Percentiles rank a stretch among this genome's conserved stretches.
Evolutionary conservation across 2,888 invertebrate genomes (phyloP).

Genomic region (Chymomyza procnemis): DNA sequence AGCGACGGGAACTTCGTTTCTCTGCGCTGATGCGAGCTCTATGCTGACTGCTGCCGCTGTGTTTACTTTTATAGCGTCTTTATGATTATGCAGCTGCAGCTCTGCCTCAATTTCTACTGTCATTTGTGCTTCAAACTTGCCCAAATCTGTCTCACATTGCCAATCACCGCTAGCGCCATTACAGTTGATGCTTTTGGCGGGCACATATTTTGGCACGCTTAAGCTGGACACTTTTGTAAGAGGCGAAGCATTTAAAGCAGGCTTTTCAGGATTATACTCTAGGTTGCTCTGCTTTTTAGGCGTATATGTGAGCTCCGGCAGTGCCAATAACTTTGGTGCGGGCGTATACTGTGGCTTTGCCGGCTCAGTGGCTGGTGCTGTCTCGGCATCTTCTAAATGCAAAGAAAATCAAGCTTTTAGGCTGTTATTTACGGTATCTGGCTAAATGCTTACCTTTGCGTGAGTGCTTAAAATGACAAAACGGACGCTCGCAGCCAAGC

Average conservation of each 20-base stretch:
- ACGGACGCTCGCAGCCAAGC: constrained; percentile 91
- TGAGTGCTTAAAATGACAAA: constrained; percentile 94
- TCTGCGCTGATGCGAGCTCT: constrained; percentile 29
- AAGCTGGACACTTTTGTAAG: constrained; percentile 39
- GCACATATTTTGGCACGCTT: constrained; percentile 75
- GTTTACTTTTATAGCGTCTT: background rate
- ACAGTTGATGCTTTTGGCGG: constrained; percentile 41
- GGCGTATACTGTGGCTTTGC: constrained; percentile 70
- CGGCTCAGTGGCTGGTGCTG: constrained; percentile 30
- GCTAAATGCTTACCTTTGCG: constrained; percentile 81
- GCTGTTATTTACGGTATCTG: background rate
- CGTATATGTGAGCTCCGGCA: constrained; percentile 46
- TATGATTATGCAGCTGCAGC: constrained; percentile 12
- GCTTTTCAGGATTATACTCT: constrained; percentile 78
- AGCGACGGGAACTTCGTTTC: constrained; percentile 20
- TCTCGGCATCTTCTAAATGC: constrained; percentile 59
- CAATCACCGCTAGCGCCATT: constrained; percentile 31
- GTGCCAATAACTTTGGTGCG: constrained; percentile 73
- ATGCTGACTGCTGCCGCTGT: constrained; percentile 14
- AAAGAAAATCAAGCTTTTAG: background rate
- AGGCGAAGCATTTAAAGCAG: constrained; percentile 73
- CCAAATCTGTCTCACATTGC: constrained; percentile 14
- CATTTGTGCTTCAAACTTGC: constrained; percentile 11
- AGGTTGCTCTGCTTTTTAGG: constrained; percentile 70
- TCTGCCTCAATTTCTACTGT: background rate